Conservation (phyloP, 2,888 invertebrate genomes). For the Seira ritae region DNA sequence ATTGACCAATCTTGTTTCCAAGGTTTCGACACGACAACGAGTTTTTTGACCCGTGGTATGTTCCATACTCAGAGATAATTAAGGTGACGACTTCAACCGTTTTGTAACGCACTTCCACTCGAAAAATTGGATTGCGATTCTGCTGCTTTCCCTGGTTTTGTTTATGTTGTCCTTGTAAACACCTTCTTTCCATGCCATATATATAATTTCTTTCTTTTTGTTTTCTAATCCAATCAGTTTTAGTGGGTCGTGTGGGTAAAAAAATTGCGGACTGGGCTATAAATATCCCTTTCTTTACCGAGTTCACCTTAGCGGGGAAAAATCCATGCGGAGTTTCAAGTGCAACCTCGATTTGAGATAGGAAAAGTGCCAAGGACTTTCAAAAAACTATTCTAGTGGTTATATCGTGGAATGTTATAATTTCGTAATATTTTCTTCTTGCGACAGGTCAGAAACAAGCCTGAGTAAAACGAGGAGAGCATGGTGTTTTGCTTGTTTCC, state of each 20-base stretch:
- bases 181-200: neutral
- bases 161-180: neutral
- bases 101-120: neutral
- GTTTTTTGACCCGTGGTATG: neutral
- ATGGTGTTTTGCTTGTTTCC: neutral
- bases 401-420: neutral
- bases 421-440: conserved; percentile 3
- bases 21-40: conserved; percentile 16
- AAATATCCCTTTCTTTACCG: too few species aligned
- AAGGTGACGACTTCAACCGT: neutral
- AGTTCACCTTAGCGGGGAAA: neutral
- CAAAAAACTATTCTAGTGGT: neutral
- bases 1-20: conserved; percentile 14
- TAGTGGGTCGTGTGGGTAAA: neutral
- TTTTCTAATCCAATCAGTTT: conserved; percentile 1
- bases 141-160: too few species aligned
- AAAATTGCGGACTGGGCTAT: too few species aligned
- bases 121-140: too few species aligned
- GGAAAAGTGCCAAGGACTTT: neutral
- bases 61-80: neutral
- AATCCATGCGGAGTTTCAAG: neutral
- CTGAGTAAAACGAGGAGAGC: neutral
- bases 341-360: neutral
- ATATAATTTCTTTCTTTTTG: neutral
- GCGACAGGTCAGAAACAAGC: conserved; percentile 11